phyloP scores from a whole-genome alignment of 2,888 invertebrate species.

The Craniophora ligustri region DNA sequence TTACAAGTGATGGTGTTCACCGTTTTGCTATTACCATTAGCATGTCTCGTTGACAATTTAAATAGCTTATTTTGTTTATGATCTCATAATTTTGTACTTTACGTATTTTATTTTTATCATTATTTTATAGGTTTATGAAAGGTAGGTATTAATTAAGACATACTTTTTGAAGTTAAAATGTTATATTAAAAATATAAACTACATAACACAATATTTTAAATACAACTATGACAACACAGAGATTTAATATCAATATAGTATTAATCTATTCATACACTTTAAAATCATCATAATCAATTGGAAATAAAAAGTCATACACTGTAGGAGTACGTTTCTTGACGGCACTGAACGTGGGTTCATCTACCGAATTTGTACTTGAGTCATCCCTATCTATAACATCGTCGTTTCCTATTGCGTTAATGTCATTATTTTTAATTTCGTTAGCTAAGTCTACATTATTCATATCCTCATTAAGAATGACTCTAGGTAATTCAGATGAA shows the following conservation, averaged over 20 bases:
- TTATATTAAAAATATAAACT: neutral
- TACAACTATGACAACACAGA: slow-evolving; percentile 8
- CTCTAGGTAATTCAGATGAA: slow-evolving; percentile 14
- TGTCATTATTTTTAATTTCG: slow-evolving; percentile 8
- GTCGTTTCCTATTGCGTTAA: neutral
- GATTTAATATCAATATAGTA: neutral
- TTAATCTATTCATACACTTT: slow-evolving; percentile 33
- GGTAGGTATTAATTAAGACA: slow-evolving; percentile 1
- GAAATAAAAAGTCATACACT: slow-evolving; percentile 39
- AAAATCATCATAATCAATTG: slow-evolving; percentile 26
- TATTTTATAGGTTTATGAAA: neutral
- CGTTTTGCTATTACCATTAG: neutral
- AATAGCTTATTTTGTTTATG: neutral
- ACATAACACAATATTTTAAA: neutral
- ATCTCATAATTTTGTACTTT: neutral
- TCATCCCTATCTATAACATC: neutral
- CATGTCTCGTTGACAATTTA: slow-evolving; percentile 7
- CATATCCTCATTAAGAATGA: slow-evolving; percentile 21
- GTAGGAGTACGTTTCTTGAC: slow-evolving; percentile 26
- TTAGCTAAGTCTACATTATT: slow-evolving; percentile 23
- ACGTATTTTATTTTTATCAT: no score
- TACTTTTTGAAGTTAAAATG: neutral
- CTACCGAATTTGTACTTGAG: neutral
- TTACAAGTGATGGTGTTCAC: slow-evolving; percentile 13
- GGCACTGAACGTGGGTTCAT: slow-evolving; percentile 9